Conservation (phyloP, 2,888 invertebrate species). For the Hedychridium roseum region DNA sequence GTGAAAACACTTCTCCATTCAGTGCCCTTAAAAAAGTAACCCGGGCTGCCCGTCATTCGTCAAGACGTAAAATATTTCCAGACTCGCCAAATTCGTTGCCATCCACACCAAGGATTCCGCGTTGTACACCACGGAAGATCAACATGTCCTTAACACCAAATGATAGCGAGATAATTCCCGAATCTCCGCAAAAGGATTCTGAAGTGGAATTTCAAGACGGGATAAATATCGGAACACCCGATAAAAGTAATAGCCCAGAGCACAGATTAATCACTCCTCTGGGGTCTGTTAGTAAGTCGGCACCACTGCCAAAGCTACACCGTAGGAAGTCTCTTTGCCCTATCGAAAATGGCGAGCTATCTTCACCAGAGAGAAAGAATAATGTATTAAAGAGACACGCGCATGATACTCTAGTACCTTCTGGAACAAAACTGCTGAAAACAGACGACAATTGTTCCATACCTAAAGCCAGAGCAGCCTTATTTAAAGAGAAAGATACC, state of each 20-base stretch:
- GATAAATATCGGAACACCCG: constrained; percentile 46
- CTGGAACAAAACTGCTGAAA: constrained; percentile 40
- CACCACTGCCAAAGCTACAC: constrained; percentile 46
- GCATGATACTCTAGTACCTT: constrained; percentile 24
- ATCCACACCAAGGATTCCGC: constrained; percentile 23
- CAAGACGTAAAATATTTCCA: constrained; percentile 31
- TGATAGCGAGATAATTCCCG: constrained; percentile 39
- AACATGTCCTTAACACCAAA: neutral
- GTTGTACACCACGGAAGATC: constrained; percentile 4
- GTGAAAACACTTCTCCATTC: constrained; percentile 35
- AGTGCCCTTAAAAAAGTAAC: constrained; percentile 39
- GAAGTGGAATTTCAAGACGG: constrained; percentile 32
- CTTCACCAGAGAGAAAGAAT: constrained; percentile 43
- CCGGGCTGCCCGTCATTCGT: constrained; percentile 40
- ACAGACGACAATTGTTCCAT: constrained; percentile 33
- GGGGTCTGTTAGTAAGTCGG: constrained; percentile 42
- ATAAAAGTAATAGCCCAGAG: constrained; percentile 40
- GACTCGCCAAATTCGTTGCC: constrained; percentile 26
- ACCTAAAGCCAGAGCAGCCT: constrained; percentile 52
- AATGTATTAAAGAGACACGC: constrained; percentile 41
- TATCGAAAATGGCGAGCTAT: constrained; percentile 28
- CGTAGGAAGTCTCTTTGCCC: constrained; percentile 46
- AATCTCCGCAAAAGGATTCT: constrained; percentile 45
- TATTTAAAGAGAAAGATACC: constrained; percentile 47
- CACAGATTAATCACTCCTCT: constrained; percentile 48